Base-by-base conservation (phyloP, 1,140 invertebrate genomes). In the Drosophila nikananu region DNA sequence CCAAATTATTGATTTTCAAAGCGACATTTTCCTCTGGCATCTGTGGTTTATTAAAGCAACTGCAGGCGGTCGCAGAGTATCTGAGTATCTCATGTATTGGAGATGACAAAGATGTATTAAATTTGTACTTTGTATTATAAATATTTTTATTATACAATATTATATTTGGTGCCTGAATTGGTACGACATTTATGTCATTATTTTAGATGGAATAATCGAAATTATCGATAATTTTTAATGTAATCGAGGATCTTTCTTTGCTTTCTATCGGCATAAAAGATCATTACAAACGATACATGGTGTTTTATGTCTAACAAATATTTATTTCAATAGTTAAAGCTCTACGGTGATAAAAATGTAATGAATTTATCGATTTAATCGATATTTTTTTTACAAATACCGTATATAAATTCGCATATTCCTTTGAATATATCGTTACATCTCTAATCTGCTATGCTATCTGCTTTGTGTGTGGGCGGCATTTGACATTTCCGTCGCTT, bases 1-100 rank as follows among this genome's bases (percentile, higher is more conserved):
- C 67, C 83, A 70, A 77, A 80, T 83, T 86, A 86, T 86, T 59
- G 83, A 89, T 89, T 87, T 89, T 86, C 42, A 64, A 55, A 55
- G 52, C 25, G 10, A 52, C 17, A 52, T 52, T 52, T 52, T 52
- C 2, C 49, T 10, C 64, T 42, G 70, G 70, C 77, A 64, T 59
- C 62, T 41, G 44, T 23, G 35, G 32, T 32, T 60, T 44, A 44
- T 70, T 41, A 32, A 32, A 65, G 39, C 19, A n/a, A 27, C 35
- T 62, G 63, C 67, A 64, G 80, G 55, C 23, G 46, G 41, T 75
- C 64, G 61, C 15, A 58, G 63, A 46, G 42, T 63, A 9, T 54
- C 13, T 12, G 13, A 55, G 52, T 37, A 55, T 23, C 19, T 37
- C 6, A 39, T 54, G 19, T 35, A 37, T 23, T 55, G 21, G 15